Conservation (phyloP, 2,113 vertebrate genomes). For the Nesogale talazaci region DNA sequence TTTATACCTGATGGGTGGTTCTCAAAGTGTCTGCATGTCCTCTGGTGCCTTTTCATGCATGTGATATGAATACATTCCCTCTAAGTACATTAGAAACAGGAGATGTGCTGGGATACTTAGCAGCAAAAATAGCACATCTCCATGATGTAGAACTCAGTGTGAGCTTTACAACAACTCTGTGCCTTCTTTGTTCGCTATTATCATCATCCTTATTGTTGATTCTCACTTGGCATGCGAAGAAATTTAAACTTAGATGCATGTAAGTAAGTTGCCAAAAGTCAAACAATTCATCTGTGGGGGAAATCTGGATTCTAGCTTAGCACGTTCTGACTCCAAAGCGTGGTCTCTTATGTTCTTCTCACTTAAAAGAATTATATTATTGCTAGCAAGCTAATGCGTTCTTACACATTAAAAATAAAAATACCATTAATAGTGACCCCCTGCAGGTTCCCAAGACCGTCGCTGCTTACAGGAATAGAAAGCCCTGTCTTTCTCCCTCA, state of each 20-base stretch:
- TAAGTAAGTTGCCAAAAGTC: constrained; percentile 18
- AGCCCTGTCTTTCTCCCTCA: no score
- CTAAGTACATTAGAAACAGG: background rate
- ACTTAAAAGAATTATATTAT: constrained; percentile 22
- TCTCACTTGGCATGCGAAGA: constrained; percentile 5
- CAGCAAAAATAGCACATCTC: background rate
- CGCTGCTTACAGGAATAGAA: no score
- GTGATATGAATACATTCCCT: background rate
- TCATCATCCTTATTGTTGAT: constrained; percentile 14
- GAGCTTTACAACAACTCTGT: background rate
- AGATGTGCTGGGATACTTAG: background rate
- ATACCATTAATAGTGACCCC: no score
- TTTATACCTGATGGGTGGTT: background rate
- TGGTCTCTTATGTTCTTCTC: background rate
- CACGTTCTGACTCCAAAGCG: background rate
- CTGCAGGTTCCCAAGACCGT: no score
- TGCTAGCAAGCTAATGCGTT: constrained; percentile 10
- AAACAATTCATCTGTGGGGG: background rate
- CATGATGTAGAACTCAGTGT: background rate
- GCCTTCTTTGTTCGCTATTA: background rate
- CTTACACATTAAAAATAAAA: background rate
- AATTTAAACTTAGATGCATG: background rate
- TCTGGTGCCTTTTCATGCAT: background rate
- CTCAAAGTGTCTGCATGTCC: background rate
- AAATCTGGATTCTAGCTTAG: constrained; percentile 3